Conservation (phyloP, 2,888 invertebrate species). For the Drymonia ruficornis region DNA sequence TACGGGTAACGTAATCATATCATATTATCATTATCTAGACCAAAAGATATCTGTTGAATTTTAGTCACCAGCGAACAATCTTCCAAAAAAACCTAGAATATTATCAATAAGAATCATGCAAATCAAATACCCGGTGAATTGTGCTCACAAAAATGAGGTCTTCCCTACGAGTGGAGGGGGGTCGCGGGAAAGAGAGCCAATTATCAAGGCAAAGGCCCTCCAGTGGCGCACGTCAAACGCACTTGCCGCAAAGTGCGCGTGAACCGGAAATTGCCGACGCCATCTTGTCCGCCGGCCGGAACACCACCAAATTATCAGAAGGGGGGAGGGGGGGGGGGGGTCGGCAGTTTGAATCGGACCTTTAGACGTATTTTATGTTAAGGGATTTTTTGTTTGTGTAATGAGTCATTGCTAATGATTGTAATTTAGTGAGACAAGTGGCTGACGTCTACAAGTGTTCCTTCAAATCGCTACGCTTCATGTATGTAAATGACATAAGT, state of each 20-base stretch:
- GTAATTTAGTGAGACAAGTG: too few relatives aligned
- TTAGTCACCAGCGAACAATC: too few relatives aligned
- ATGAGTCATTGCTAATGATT: too few relatives aligned
- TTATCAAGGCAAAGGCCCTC: conserved; percentile 41
- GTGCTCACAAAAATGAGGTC: conserved; percentile 1
- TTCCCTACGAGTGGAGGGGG: background rate
- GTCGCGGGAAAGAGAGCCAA: conserved; percentile 41
- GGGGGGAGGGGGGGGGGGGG: conserved; percentile 16
- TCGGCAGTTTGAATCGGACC: conserved; percentile 18
- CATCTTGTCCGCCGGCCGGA: conserved; percentile 60
- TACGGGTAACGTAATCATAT: too few relatives aligned
- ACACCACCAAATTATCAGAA: conserved; percentile 56
- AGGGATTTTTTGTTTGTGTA: conserved; percentile 17
- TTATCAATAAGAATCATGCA: background rate
- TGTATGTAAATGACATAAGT: too few relatives aligned
- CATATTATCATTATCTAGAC: too few relatives aligned
- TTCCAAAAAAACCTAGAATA: background rate
- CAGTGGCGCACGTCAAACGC: conserved; percentile 53
- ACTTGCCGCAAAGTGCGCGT: conserved; percentile 50
- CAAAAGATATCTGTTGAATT: too few relatives aligned
- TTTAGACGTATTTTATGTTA: conserved; percentile 26
- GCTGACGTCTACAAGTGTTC: too few relatives aligned
- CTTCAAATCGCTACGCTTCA: too few relatives aligned
- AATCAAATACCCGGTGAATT: conserved; percentile 2
- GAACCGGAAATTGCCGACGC: conserved; percentile 65